phyloP scores from a whole-genome alignment of 2,797 vertebrate genomes.

The Rhinoraja longicauda region DNA sequence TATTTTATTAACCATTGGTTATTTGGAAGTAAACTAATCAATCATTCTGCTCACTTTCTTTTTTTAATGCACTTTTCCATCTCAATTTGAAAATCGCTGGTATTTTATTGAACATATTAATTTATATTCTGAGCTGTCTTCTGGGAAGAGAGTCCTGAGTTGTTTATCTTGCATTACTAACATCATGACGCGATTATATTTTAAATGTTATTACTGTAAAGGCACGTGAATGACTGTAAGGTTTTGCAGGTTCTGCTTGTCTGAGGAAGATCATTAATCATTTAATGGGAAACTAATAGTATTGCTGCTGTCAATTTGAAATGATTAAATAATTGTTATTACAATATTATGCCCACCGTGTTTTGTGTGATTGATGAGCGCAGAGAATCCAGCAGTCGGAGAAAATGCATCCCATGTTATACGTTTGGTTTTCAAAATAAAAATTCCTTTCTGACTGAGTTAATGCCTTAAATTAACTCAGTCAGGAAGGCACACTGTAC shows the following conservation, averaged over 20 bases:
- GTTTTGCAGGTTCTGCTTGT: background rate
- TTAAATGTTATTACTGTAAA: background rate
- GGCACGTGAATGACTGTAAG: background rate
- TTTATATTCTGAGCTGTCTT: background rate
- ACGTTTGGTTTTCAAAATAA: background rate
- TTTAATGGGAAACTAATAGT: slow-evolving; percentile 9
- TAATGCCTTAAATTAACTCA: background rate
- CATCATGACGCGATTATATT: background rate
- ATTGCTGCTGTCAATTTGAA: background rate
- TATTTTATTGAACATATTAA: background rate
- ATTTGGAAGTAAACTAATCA: background rate
- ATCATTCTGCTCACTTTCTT: background rate
- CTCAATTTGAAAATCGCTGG: background rate
- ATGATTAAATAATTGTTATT: slow-evolving; percentile 27
- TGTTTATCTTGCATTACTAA: background rate
- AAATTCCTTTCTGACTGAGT: background rate
- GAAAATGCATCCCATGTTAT: background rate
- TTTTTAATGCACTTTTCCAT: background rate
- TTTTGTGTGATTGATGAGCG: background rate
- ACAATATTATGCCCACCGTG: background rate
- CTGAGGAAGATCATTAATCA: background rate
- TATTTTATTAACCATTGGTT: background rate
- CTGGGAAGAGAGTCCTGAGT: slow-evolving; percentile 20
- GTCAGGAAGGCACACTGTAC: background rate
- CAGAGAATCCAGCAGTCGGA: background rate